Conservation (phyloP, 2,888 invertebrate species). For the Cremastinae sp. region DNA sequence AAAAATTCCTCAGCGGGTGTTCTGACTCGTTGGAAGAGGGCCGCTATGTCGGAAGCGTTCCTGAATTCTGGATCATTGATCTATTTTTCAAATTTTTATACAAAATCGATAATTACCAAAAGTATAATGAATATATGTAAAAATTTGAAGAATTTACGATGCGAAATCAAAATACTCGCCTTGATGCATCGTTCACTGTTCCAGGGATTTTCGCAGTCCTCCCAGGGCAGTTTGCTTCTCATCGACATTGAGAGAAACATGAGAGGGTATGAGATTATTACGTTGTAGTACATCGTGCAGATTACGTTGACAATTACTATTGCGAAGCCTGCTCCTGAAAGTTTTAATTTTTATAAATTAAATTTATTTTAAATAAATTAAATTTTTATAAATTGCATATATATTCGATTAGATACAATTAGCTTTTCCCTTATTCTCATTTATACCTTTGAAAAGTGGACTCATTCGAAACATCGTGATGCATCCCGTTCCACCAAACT, state of each 20-base stretch:
- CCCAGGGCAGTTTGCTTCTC: slow-evolving; percentile 87
- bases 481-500: slow-evolving; percentile 91
- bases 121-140: not conserved
- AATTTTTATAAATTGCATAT: not conserved
- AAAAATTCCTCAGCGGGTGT: slow-evolving; percentile 93
- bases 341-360: slow-evolving; percentile 42
- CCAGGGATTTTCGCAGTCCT: slow-evolving; percentile 90
- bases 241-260: slow-evolving; percentile 89
- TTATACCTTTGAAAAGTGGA: slow-evolving; percentile 93
- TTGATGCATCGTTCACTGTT: slow-evolving; percentile 89
- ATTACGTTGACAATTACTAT: slow-evolving; percentile 90
- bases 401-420: too few species aligned
- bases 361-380: not conserved
- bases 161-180: slow-evolving; percentile 75
- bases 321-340: slow-evolving; percentile 92
- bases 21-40: slow-evolving; percentile 77
- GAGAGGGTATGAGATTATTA: slow-evolving; percentile 92
- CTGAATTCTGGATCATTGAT: slow-evolving; percentile 75
- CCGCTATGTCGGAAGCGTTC: slow-evolving; percentile 75
- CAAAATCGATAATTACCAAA: not conserved
- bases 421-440: not conserved
- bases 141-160: not conserved
- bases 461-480: slow-evolving; percentile 90
- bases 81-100: too few species aligned
- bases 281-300: slow-evolving; percentile 91